Evolutionary conservation across 2,888 invertebrate species (phyloP).

Genomic region (Priocnemis perturbator): DNA sequence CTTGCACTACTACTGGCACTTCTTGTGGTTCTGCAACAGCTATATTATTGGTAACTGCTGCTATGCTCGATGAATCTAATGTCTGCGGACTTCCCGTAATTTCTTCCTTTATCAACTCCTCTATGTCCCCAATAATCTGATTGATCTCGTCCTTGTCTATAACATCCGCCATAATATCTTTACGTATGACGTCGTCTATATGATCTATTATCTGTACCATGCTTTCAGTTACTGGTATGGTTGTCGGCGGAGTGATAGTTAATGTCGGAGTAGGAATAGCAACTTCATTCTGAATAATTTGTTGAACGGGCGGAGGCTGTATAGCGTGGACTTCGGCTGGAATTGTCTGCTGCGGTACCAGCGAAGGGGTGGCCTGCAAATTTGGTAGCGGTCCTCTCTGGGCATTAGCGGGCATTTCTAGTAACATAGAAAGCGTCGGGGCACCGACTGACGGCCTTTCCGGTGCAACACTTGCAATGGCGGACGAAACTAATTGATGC

Average conservation of each 20-base stretch:
- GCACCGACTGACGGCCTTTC: slow-evolving; percentile 82
- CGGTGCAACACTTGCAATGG: slow-evolving; percentile 67
- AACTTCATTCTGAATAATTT: slow-evolving; percentile 41
- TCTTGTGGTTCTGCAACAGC: slow-evolving; percentile 47
- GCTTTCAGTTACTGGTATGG: slow-evolving; percentile 60
- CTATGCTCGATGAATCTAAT: slow-evolving; percentile 39
- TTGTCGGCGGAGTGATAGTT: slow-evolving; percentile 44
- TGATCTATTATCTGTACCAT: slow-evolving; percentile 71
- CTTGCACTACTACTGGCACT: slow-evolving; percentile 48
- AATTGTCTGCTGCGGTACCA: slow-evolving; percentile 47
- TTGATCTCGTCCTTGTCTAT: slow-evolving; percentile 73
- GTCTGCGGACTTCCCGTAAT: slow-evolving; percentile 67
- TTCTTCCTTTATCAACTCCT: slow-evolving; percentile 72
- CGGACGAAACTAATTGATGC: slow-evolving; percentile 76
- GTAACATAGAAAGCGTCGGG: slow-evolving; percentile 84
- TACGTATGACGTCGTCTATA: slow-evolving; percentile 70
- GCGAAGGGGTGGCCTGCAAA: slow-evolving; percentile 47
- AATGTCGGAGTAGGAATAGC: slow-evolving; percentile 34
- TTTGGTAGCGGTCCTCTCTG: slow-evolving; percentile 63
- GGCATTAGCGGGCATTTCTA: slow-evolving; percentile 76
- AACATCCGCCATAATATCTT: slow-evolving; percentile 68
- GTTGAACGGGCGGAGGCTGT: slow-evolving; percentile 33
- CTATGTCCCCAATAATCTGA: slow-evolving; percentile 72
- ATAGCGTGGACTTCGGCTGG: slow-evolving; percentile 35
- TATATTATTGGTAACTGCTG: slow-evolving; percentile 48